phyloP scores from a whole-genome alignment of 2,797 vertebrate genomes.

The Cossypha heuglini region DNA sequence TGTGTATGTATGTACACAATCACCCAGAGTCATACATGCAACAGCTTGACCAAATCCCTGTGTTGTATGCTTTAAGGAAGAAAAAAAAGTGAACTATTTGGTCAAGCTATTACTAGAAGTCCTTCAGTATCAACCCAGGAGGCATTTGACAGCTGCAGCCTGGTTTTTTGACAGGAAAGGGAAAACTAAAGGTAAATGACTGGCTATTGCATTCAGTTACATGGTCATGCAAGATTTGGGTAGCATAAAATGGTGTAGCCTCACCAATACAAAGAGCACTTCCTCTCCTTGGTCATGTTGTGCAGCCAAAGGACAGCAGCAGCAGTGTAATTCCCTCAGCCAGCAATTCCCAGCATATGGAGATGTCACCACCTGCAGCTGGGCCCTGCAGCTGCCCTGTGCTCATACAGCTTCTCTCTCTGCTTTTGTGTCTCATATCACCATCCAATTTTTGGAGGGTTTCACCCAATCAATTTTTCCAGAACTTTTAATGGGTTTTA shows the following conservation, averaged over 20 bases:
- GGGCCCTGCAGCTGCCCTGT: not conserved
- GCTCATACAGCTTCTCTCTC: not conserved
- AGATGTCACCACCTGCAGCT: not conserved
- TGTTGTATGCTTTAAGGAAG: not conserved
- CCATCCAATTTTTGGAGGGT: not conserved
- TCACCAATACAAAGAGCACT: not conserved
- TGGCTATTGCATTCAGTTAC: not conserved
- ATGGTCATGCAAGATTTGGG: not conserved
- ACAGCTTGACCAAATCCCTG: not conserved
- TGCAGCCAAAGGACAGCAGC: not conserved
- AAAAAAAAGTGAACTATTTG: not conserved
- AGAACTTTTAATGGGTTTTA: not conserved
- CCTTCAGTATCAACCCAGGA: not conserved
- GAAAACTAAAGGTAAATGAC: not conserved
- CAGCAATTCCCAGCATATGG: fast-evolving
- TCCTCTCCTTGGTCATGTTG: not conserved
- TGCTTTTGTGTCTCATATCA: not conserved
- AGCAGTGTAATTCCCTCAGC: not conserved
- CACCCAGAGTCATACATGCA: not conserved
- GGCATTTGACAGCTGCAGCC: not conserved
- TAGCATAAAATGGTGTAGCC: not conserved
- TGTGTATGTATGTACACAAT: not conserved
- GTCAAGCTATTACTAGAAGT: not conserved
- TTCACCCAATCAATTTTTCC: not conserved
- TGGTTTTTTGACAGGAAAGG: not conserved